Evolutionary conservation across 92 coral and sea anemone species (phyloP).

Genomic region (Virgularia gustaviana): DNA sequence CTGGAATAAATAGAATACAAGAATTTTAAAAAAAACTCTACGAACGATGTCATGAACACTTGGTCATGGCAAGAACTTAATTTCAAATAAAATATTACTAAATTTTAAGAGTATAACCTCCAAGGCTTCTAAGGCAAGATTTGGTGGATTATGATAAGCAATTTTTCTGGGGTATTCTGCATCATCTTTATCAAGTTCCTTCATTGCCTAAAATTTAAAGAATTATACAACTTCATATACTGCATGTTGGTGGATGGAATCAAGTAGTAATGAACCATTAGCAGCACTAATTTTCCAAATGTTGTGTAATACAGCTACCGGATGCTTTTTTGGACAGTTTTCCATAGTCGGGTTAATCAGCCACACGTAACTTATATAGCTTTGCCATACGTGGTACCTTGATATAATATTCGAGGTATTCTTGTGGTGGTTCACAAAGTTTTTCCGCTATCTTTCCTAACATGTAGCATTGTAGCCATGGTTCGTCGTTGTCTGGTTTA

Average conservation of each 20-base stretch:
- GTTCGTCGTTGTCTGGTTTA: constrained; percentile 85
- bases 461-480: constrained; percentile 95
- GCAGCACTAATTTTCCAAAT: no score
- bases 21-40: background rate
- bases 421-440: constrained; percentile 63
- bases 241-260: no score
- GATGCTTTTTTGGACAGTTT: no score
- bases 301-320: no score
- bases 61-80: no score
- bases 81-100: no score
- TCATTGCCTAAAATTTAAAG: constrained; percentile 59
- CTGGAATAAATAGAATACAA: constrained; percentile 31
- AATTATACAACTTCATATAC: background rate
- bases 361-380: no score
- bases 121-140: constrained; percentile 77
- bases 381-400: no score
- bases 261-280: no score
- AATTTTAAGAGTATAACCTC: no score
- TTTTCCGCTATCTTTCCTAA: constrained; percentile 96
- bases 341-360: no score
- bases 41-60: no score
- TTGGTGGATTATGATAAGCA: constrained; percentile 83
- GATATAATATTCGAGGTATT: constrained; percentile 76
- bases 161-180: constrained; percentile 79
- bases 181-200: constrained; percentile 76